Conservation (phyloP, 2,888 invertebrate species). For the Blomia tropicalis region DNA sequence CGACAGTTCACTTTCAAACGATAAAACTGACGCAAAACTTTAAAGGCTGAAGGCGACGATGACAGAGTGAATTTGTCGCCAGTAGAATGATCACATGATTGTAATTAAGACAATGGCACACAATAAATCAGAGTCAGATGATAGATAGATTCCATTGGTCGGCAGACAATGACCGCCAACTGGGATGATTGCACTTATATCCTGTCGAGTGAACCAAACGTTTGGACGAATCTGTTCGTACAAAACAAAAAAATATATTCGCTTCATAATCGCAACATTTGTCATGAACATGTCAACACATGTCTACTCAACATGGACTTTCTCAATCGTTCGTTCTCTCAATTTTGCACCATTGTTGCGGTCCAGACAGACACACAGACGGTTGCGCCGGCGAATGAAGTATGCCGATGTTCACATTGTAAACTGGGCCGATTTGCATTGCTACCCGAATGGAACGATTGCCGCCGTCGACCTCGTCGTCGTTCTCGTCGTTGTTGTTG, state of each 20-base stretch:
- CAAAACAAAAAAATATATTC: not conserved
- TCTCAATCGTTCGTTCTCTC: not conserved
- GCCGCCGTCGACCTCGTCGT: too few species aligned
- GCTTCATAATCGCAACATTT: slow-evolving; percentile 9
- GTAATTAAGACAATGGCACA: slow-evolving; percentile 12
- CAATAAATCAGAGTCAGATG: slow-evolving; percentile 3
- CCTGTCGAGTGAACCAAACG: not conserved
- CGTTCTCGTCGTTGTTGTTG: too few species aligned
- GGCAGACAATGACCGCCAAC: slow-evolving; percentile 13
- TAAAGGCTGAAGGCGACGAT: not conserved
- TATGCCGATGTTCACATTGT: not conserved
- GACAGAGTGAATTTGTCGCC: not conserved
- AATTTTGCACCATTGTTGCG: not conserved
- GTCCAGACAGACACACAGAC: not conserved
- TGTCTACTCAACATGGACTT: not conserved
- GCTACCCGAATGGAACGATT: too few species aligned
- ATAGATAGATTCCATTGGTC: slow-evolving; percentile 5
- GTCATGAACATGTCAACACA: slow-evolving; percentile 14
- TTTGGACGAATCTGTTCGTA: not conserved
- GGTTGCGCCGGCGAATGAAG: not conserved
- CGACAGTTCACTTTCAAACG: too few species aligned
- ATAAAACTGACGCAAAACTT: too few species aligned
- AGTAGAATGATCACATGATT: not conserved
- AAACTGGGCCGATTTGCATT: too few species aligned
- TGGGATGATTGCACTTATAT: slow-evolving; percentile 12